Evolutionary conservation across 1,140 invertebrate species (phyloP).

Genomic region (Apis cerana): DNA sequence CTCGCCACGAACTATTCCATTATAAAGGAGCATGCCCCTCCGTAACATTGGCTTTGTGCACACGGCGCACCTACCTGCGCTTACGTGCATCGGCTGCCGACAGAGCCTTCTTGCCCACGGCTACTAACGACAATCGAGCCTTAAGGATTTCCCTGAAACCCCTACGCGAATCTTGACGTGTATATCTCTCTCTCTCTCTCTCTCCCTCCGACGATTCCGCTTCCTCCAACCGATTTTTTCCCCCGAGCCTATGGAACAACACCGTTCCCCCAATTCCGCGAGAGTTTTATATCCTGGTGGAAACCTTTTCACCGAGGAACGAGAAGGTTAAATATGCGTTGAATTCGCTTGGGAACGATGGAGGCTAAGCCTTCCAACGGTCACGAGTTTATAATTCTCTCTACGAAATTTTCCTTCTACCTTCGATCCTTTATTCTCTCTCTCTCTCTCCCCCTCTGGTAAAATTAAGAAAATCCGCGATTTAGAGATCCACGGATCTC

Average conservation of each 20-base stretch:
- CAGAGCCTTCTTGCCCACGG: conserved; percentile 47
- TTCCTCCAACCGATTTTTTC: conserved; percentile 40
- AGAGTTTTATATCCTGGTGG: conserved; percentile 30
- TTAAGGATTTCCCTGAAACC: conserved; percentile 57
- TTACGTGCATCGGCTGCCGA: conserved; percentile 57
- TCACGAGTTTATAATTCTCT: neutral
- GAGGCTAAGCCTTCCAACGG: neutral
- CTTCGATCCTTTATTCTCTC: too few species aligned
- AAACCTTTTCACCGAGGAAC: neutral
- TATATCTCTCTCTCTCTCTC: conserved; percentile 22
- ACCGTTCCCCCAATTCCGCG: conserved; percentile 38
- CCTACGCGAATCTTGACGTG: conserved; percentile 51
- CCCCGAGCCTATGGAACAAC: neutral
- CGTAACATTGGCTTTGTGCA: conserved; percentile 68
- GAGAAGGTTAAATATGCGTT: conserved; percentile 18
- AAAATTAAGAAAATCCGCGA: neutral
- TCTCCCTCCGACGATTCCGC: neutral
- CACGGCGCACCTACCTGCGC: conserved; percentile 51
- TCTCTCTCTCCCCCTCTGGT: too few species aligned
- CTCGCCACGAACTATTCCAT: conserved; percentile 73
- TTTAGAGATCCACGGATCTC: neutral
- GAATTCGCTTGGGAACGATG: conserved; percentile 22
- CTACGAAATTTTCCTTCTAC: too few species aligned
- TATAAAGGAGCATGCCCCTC: conserved; percentile 67
- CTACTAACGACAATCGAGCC: conserved; percentile 64